A percentile compares a stretch with the other conserved stretches of the same genome.
These are phyloP conservation scores for Drosophila tristis DNA, from an alignment of 1,140 invertebrate species.

Conservation along the genomic window DNA sequence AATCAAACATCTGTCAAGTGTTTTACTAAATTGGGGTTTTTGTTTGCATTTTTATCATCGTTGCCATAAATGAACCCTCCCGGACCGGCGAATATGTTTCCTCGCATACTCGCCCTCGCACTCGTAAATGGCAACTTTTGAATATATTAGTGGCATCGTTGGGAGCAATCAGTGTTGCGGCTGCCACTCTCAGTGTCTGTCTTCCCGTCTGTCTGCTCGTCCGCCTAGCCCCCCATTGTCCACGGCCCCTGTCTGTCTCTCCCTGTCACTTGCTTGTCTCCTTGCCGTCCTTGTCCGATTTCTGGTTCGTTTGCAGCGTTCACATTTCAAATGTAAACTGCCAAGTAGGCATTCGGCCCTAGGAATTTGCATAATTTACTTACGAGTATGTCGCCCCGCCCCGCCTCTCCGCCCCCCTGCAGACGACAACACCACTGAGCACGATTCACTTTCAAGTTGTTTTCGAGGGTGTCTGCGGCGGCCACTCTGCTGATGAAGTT, in stretches of 20 bases:
- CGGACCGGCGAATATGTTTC: constrained; percentile 20
- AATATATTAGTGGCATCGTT: constrained; percentile 67
- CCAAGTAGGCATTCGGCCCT: constrained; percentile 62
- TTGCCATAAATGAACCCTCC: constrained; percentile 44
- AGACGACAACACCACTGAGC: constrained; percentile 3
- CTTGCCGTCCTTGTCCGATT: constrained; percentile 29
- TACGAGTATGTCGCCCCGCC: constrained; percentile 15
- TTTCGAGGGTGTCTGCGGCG: constrained; percentile 22
- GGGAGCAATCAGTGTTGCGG: constrained; percentile 55
- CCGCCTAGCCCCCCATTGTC: background rate
- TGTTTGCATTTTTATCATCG: constrained; percentile 58
- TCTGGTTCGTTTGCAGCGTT: constrained; percentile 41
- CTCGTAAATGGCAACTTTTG: constrained; percentile 47
- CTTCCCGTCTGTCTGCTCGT: constrained; percentile 6
- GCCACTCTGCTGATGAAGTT: constrained; percentile 57
- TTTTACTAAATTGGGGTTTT: constrained; percentile 54
- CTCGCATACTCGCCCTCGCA: background rate
- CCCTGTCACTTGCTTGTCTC: no score
- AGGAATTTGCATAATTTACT: constrained; percentile 72
- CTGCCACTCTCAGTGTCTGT: constrained; percentile 43
- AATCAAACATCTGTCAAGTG: constrained; percentile 62
- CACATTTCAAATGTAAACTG: constrained; percentile 60
- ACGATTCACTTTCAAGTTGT: constrained; percentile 26
- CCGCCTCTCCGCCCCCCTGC: no score
- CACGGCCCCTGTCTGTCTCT: no score